Conservation (phyloP, 2,797 vertebrate genomes). For the Atherinosoma microstoma region DNA sequence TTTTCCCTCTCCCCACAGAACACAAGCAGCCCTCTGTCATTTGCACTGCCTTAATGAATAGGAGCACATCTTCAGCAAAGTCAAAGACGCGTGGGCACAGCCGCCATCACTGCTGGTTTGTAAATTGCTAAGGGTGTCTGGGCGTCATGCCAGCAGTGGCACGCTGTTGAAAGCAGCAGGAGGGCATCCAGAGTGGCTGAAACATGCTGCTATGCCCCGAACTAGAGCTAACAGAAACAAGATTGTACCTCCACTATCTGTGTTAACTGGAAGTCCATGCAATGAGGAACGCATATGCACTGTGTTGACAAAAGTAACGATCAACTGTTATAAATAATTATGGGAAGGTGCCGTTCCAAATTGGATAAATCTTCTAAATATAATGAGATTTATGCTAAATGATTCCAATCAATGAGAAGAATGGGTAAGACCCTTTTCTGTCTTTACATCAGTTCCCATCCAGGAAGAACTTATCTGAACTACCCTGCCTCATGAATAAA, state of each 20-base stretch:
- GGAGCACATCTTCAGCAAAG: conserved; percentile 73
- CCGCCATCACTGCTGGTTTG: conserved; percentile 59
- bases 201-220: conserved; percentile 10
- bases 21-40: conserved; percentile 68
- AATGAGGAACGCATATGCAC: background rate
- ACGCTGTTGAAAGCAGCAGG: conserved; percentile 61
- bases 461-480: background rate
- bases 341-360: background rate
- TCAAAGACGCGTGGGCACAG: conserved; percentile 66
- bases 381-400: background rate
- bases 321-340: background rate
- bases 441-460: background rate
- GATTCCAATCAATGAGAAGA: background rate
- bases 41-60: conserved; percentile 69
- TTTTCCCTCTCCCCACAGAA: conserved; percentile 61
- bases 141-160: conserved; percentile 68
- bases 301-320: background rate
- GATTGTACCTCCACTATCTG: background rate
- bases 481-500: background rate
- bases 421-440: background rate
- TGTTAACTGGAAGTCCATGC: background rate
- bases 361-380: conserved; percentile 8
- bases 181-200: conserved; percentile 43
- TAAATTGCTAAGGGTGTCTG: conserved; percentile 66
- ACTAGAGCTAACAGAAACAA: conserved; percentile 11